Base-by-base conservation (phyloP, 1,140 invertebrate genomes). In the Calycopis cecrops region DNA sequence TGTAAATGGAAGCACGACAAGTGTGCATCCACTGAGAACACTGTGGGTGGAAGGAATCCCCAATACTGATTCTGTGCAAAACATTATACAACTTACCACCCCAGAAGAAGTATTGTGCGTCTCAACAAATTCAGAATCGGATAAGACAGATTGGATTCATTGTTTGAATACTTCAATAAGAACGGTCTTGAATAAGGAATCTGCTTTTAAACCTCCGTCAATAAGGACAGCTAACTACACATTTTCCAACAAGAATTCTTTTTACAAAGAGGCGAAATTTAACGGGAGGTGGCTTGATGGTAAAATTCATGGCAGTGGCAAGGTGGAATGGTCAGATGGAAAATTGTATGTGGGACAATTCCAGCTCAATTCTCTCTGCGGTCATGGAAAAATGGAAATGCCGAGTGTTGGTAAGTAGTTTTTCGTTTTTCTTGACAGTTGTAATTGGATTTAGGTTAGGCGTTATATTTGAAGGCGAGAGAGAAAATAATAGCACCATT, bases 61-160 rank as follows among this genome's bases (percentile, higher is more conserved):
- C 10, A 90, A 90, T 21, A 79, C 79, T 6, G 85, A 88, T 65
- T 76, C 79, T 9, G 63, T 88, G 72, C 81, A 91, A 85, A 92
- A 93, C 86, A 88, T 89, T n/a, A 88, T 94, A 63, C 89, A 89
- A 33, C 73, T 96, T 4, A 93, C 90, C 35, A 92, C 92, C 35
- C 95, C 95, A 4, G 96, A 97, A 80, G 95, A 96, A 53, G 90
- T 85, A 33, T 88, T 96, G 48, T 89, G 90, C 44, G 80, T 97
- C 11, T 85, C 89, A 12, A 92, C 94, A 12, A 87, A 84, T 14
- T 90, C 91, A 28, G 78, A 92, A 44, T 88, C 91, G 48, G 91
- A 93, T 52, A 95, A 94, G 79, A 92, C 91, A 28, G 93, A 96
- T 64, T 97, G 96, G 96, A 82, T 95, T 10, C 90, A 93, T 68